Evolutionary conservation across 2,888 invertebrate genomes (phyloP), one percentile per base, ranked within the genome.

Genomic region (Mellilla xanthometata): DNA sequence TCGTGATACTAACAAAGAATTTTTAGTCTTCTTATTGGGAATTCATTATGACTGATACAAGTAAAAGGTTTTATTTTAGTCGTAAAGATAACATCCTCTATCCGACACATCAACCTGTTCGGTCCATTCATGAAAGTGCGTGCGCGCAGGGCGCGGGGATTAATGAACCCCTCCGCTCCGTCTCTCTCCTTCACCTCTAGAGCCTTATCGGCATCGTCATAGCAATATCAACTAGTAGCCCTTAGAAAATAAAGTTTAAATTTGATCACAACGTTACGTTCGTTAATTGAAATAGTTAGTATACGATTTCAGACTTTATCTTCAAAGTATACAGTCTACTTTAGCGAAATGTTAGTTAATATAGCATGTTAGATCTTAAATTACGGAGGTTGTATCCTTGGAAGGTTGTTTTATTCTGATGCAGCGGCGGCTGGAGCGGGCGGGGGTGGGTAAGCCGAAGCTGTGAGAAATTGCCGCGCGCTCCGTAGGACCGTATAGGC

Each of bases 121-220:
- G 81, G 79, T 76, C 84, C 88, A 89, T 89, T 89, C 88, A 89
- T 89, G 86, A 89, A 88, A 89, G 88, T 89, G 88, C 88, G 88
- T 86, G 88, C 73, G 86, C 87, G 87, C 88, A 87, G 86, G 85
- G 88, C 83, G 87, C 84, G 88, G 87, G 88, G 88, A 87, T 88
- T 88, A 87, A 89, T 87, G 87, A 85, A 86, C 81, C 80, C 81
- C 78, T 67, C 62, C 65, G 65, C 76, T 60, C 78, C 67, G 67
- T 76, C 60, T 64, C 72, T 74, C 72, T 72, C 66, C 71, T 63
- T 74, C 70, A 34, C 74, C 67, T 62, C 68, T 67, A 75, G 68
- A 81, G 65, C 82, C 80, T 81, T 39, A 60, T 54, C 38, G 46
- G 46, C 48, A 27, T 32, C 31, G 46, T 32, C 36, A 19, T 44